Percentiles rank a stretch among this genome's conserved stretches.
Evolutionary conservation across 1,140 invertebrate species (phyloP).

Genomic region (Penaeus chinensis): DNA sequence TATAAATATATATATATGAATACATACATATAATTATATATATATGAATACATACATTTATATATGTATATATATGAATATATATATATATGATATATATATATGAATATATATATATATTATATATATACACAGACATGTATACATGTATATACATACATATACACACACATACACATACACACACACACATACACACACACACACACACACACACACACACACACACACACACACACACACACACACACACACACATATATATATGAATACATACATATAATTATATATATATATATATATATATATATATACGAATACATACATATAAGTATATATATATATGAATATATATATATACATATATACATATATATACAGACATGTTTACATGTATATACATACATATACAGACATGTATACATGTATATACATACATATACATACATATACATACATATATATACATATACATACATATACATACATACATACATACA

Average conservation of each 20-base stretch:
- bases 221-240: neutral
- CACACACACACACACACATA: neutral
- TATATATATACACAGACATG: neutral
- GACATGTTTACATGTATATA: neutral
- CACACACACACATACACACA: neutral
- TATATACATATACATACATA: too few relatives aligned
- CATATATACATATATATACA: too few relatives aligned
- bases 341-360: too few relatives aligned
- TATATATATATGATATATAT: neutral
- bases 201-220: neutral
- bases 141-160: neutral
- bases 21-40: neutral
- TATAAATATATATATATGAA: too few relatives aligned
- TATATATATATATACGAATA: too few relatives aligned
- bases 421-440: neutral
- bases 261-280: neutral
- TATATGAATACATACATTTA: neutral
- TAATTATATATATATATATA: neutral
- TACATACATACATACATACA: too few relatives aligned
- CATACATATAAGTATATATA: too few relatives aligned
- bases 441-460: too few relatives aligned
- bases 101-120: neutral
- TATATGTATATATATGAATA: conserved; percentile 5
- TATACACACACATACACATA: neutral
- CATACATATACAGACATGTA: neutral